Evolutionary conservation across 1,140 invertebrate genomes (phyloP), one percentile per base, ranked within the genome.

Genomic region (Cyclina sinensis): DNA sequence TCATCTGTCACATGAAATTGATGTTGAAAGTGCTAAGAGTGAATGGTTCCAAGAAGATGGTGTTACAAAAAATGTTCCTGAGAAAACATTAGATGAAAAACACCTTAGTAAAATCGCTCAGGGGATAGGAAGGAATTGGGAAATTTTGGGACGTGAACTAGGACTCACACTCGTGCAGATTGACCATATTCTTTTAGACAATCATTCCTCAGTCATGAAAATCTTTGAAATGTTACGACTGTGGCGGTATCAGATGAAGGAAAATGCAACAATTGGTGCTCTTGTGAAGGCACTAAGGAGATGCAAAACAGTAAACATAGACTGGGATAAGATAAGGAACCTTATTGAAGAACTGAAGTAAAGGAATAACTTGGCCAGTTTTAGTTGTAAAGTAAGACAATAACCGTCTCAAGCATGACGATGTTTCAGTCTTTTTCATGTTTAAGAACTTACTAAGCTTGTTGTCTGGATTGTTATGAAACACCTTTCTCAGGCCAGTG

Each of bases 311-410:
- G 11, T 70, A 2, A 35, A 5, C 21, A 21, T 70, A 1, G 65
- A 70, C 65, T 70, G 65, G 65, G 65, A 37, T 37, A n/a, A 70
- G 37, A 70, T 70, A 35, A 12, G 65, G n/a, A 70, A 70, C 57
- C 18, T 62, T 27, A 27, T 62, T 1, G 57, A 62, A 4, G 24
- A 27, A 18, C 24, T 62, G 21, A 9, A 57, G n/a, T n/a, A n/a
- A n/a, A n/a, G n/a, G n/a, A n/a, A n/a, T n/a, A n/a, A n/a, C n/a
- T n/a, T n/a, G n/a, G n/a, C n/a, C n/a, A n/a, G n/a, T n/a, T n/a
- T n/a, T n/a, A n/a, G n/a, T n/a, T n/a, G n/a, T n/a, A n/a, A n/a
- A n/a, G n/a, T n/a, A n/a, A n/a, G n/a, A n/a, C n/a, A n/a, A n/a
- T n/a, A n/a, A n/a, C n/a, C n/a, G n/a, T n/a, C n/a, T n/a, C n/a